Conservation (phyloP, 2,888 invertebrate species). For the Amphipyra tragopoginis region DNA sequence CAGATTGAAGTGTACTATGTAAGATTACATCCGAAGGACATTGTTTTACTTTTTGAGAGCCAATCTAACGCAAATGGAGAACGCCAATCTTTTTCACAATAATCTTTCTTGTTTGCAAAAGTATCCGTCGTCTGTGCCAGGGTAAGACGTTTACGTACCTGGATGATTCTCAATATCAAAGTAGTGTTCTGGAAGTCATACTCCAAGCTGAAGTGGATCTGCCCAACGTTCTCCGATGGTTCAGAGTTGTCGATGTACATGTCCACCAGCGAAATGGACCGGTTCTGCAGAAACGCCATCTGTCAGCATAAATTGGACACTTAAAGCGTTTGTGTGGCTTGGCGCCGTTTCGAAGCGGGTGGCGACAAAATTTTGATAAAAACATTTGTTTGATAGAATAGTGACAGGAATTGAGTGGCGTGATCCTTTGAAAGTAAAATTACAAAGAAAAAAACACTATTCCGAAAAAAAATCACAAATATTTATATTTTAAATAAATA, state of each 20-base stretch:
- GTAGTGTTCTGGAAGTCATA: conserved; percentile 98
- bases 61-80: too few relatives aligned
- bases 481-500: too few relatives aligned
- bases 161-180: conserved; percentile 96
- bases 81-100: too few relatives aligned
- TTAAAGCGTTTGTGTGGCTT: conserved; percentile 65
- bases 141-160: conserved; percentile 88
- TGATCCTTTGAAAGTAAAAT: too few relatives aligned
- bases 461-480: too few relatives aligned
- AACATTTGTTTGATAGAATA: background rate
- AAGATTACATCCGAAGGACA: too few relatives aligned
- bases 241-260: conserved; percentile 98
- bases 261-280: conserved; percentile 97
- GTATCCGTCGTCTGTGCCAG: too few relatives aligned
- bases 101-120: too few relatives aligned
- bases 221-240: conserved; percentile 97
- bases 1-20: background rate
- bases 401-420: too few relatives aligned
- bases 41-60: too few relatives aligned
- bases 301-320: conserved; percentile 83
- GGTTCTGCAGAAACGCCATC: conserved; percentile 94
- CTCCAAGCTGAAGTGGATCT: conserved; percentile 97
- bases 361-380: conserved; percentile 33
- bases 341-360: conserved; percentile 39
- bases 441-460: too few relatives aligned